Percentiles rank a stretch among this genome's conserved stretches.
Conservation (phyloP, 2,113 vertebrate genomes). For the Tapirus terrestris region DNA sequence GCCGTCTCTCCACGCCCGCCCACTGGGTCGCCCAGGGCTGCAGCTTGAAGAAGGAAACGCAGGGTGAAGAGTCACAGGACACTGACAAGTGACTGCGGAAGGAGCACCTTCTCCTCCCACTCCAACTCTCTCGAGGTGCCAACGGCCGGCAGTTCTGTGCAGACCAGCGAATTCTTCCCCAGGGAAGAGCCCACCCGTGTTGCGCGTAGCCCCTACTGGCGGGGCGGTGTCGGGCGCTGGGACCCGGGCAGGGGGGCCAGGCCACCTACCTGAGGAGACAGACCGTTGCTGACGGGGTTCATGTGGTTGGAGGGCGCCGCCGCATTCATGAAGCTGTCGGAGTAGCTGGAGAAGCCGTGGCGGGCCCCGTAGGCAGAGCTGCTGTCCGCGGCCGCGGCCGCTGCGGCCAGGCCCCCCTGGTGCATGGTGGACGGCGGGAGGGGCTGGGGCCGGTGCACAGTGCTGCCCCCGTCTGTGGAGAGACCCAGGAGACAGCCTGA, state of each 20-base stretch:
- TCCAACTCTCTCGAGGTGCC: neutral
- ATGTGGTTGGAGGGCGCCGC: slow-evolving; percentile 97
- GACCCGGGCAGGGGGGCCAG: rapidly evolving
- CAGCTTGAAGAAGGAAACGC: neutral
- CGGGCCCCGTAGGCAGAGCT: slow-evolving; percentile 95
- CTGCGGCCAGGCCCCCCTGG: slow-evolving; percentile 92
- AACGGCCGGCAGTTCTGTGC: neutral
- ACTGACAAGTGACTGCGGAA: rapidly evolving
- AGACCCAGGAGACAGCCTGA: slow-evolving; percentile 22
- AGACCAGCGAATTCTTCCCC: neutral
- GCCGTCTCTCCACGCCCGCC: neutral
- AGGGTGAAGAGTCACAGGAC: neutral
- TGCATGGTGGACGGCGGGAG: slow-evolving; percentile 99
- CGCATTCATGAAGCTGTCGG: slow-evolving; percentile 97
- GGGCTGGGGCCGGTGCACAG: slow-evolving; percentile 97
- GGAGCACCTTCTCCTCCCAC: rapidly evolving
- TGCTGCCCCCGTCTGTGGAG: slow-evolving; percentile 93
- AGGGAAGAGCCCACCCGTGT: neutral
- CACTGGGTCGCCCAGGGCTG: rapidly evolving
- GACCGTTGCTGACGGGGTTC: slow-evolving; percentile 97
- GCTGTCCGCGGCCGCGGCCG: slow-evolving; percentile 85
- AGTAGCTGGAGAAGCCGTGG: slow-evolving; percentile 98
- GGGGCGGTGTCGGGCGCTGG: neutral
- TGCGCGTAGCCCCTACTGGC: neutral
- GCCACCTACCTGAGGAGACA: slow-evolving; percentile 96